Evolutionary conservation across 1,140 invertebrate genomes (phyloP).

Genomic region (Drosophila insularis): DNA sequence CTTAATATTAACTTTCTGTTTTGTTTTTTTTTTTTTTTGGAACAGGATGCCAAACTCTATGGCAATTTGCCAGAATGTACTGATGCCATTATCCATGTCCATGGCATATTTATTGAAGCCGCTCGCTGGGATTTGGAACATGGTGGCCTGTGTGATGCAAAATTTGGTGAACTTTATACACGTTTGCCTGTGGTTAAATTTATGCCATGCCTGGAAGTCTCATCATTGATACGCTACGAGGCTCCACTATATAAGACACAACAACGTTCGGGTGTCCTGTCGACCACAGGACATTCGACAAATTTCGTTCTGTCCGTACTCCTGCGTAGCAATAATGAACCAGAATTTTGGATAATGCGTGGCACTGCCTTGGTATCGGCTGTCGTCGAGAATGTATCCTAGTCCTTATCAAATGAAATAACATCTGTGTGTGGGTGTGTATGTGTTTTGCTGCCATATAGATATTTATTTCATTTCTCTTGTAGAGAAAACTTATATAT

Average conservation of each 20-base stretch:
- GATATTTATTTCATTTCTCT: conserved; percentile 69
- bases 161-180: conserved; percentile 89
- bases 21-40: neutral
- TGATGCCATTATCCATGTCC: conserved; percentile 90
- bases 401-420: neutral
- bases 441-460: conserved; percentile 31
- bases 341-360: conserved; percentile 93
- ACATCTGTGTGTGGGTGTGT: no score
- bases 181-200: conserved; percentile 90
- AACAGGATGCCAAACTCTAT: conserved; percentile 82
- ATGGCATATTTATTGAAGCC: conserved; percentile 94
- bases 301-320: conserved; percentile 93
- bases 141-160: conserved; percentile 88
- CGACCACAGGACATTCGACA: conserved; percentile 94
- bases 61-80: conserved; percentile 84
- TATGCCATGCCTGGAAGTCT: conserved; percentile 83
- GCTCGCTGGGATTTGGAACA: conserved; percentile 89
- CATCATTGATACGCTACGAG: conserved; percentile 85
- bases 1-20: neutral
- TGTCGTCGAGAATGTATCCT: conserved; percentile 85
- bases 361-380: conserved; percentile 92
- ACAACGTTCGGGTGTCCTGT: conserved; percentile 90
- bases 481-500: conserved; percentile 36
- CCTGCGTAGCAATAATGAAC: conserved; percentile 85
- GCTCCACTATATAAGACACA: conserved; percentile 93